Evolutionary conservation across 2,888 invertebrate genomes (phyloP), one percentile per base, ranked within the genome.

Genomic region (Ectobius pallidus): DNA sequence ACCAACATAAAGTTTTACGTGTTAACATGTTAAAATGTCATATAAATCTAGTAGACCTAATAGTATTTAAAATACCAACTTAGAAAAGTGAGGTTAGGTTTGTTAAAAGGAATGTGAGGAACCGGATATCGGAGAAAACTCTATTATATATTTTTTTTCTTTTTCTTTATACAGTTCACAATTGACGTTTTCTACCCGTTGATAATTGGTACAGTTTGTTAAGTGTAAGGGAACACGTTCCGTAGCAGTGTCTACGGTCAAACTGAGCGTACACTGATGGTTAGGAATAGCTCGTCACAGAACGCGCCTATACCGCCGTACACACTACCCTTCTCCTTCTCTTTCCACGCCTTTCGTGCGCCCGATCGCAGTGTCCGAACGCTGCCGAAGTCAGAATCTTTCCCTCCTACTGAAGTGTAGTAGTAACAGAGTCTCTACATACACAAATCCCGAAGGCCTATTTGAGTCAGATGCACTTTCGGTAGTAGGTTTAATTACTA

Each of bases 391-490:
- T 58, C n/a, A 46, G 14, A 39, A 6, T 14, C n/a, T 39, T n/a
- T 4, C 7, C 49, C 52, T 52, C 52, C 7, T 22, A 52, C 52
- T 25, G 25, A 52, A 39, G 25, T 25, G 16, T 52, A 52, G n/a
- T n/a, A n/a, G 52, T 25, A 58, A 27, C 55, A 27, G n/a, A 30
- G 32, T 27, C 16, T n/a, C 55, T 55, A 14, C 22, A 27, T 22
- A 27, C 25, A 30, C 58, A 58, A 58, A 58, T 58, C 58, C 58
- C 58, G n/a, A 58, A 58, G 58, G 58, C 58, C 58, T 58, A 58
- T 58, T 58, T 30, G 58, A 58, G 58, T 58, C 22, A 30, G 58
- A 58, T 58, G 27, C 30, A 30, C 58, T 58, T 58, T 58, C 32
- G 32, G 58, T 58, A n/a, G 32, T 7, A 1, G 30, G 30, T 25